These are phyloP conservation scores for Oryzias dopingdopingensis DNA, from an alignment of 2,797 vertebrate species.

Conservation along the genomic window DNA sequence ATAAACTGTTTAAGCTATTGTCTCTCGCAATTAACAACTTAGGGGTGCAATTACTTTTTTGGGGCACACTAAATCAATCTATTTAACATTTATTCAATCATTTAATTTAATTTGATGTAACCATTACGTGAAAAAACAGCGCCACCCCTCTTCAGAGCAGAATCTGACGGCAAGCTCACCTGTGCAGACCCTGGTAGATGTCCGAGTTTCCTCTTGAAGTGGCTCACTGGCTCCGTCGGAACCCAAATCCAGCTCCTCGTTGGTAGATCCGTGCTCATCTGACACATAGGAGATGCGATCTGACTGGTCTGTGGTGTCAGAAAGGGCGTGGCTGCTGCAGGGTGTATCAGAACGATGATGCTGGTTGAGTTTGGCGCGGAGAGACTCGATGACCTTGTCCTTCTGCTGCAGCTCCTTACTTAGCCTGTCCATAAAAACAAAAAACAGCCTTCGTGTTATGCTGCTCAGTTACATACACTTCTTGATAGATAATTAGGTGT, in stretches of 20 bases:
- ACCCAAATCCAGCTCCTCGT: conserved; percentile 81
- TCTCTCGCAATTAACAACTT: no score
- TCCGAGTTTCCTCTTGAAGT: conserved; percentile 52
- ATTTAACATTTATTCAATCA: no score
- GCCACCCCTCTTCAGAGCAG: no score
- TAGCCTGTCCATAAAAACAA: conserved; percentile 72
- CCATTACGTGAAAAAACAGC: no score
- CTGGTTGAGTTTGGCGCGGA: conserved; percentile 82
- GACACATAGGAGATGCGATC: conserved; percentile 86
- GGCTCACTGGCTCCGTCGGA: conserved; percentile 83
- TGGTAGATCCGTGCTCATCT: conserved; percentile 71
- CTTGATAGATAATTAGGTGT: no score
- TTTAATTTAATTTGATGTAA: no score
- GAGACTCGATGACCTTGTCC: conserved; percentile 85
- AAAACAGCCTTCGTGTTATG: conserved; percentile 3
- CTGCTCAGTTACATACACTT: no score
- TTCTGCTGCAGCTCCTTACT: conserved; percentile 90
- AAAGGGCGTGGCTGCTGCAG: conserved; percentile 78
- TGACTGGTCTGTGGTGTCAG: conserved; percentile 80
- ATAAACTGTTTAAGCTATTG: no score
- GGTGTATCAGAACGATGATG: conserved; percentile 75
- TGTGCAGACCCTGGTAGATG: conserved; percentile 26
- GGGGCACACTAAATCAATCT: no score
- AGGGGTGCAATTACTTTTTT: no score
- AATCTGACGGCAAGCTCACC: conserved; percentile 26